phyloP scores from a whole-genome alignment of 2,113 vertebrate species.

The Chrysemys picta region DNA sequence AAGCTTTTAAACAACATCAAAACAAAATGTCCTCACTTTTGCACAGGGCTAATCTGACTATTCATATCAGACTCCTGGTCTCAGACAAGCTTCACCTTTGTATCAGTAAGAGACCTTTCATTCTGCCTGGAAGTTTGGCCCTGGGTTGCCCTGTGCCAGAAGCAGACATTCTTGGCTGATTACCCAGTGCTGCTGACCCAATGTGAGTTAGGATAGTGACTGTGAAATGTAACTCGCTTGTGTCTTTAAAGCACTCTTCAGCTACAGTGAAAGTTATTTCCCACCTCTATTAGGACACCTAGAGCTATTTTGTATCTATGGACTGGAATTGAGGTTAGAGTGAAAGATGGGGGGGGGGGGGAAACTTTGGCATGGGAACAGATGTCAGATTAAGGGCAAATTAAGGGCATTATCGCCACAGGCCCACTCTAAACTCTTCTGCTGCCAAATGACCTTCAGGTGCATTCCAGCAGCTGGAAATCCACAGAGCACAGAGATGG shows the following conservation, averaged over 20 bases:
- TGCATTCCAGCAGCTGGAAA: background rate
- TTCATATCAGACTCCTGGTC: background rate
- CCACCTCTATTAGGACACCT: background rate
- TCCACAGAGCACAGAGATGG: background rate
- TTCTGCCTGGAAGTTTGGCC: background rate
- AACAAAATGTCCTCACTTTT: background rate
- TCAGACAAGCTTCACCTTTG: background rate
- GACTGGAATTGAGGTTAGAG: background rate
- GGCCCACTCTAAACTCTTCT: fast-evolving
- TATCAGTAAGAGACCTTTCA: background rate
- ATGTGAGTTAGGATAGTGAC: fast-evolving
- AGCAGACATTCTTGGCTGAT: background rate
- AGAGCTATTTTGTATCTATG: background rate
- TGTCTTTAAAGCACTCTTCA: background rate
- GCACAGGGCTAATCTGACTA: background rate
- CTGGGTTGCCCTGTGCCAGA: background rate
- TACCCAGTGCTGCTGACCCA: background rate
- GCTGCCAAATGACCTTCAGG: background rate
- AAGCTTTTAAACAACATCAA: background rate
- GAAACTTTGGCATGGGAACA: background rate
- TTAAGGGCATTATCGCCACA: background rate
- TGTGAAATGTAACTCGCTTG: background rate
- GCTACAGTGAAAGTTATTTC: background rate
- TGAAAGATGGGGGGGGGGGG: fast-evolving
- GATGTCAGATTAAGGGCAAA: background rate